A percentile compares a stretch with the other conserved stretches of the same genome.
Conservation (phyloP, 2,113 vertebrate species). For the Leucosticte australis region DNA sequence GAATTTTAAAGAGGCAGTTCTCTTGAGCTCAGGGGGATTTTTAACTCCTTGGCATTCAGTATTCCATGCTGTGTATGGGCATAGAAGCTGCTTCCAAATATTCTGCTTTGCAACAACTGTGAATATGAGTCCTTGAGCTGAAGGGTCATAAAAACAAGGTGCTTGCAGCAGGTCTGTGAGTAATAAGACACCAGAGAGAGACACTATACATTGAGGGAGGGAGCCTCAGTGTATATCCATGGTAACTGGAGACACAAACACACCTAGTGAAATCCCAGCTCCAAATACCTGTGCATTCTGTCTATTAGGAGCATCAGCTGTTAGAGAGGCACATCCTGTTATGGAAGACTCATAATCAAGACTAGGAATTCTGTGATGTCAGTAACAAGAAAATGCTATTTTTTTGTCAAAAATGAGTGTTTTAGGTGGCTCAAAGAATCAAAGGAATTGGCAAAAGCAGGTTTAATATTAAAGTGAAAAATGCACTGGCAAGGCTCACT, state of each 20-base stretch:
- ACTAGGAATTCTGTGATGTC: background rate
- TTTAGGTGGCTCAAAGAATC: background rate
- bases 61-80: background rate
- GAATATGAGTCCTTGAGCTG: background rate
- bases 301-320: background rate
- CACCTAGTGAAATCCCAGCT: background rate
- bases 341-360: rapidly evolving
- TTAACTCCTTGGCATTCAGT: background rate
- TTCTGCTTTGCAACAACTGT: background rate
- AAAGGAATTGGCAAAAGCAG: background rate
- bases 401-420: background rate
- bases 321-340: background rate
- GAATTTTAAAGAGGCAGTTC: background rate
- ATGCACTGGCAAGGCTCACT: background rate
- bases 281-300: background rate
- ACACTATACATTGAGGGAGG: background rate
- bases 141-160: background rate
- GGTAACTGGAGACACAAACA: background rate
- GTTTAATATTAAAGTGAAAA: background rate
- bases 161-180: background rate
- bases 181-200: background rate
- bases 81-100: background rate
- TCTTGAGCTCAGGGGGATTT: background rate
- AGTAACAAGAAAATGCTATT: background rate
- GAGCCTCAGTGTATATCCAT: background rate